These are phyloP conservation scores for Melanotus villosus DNA, from an alignment of 2,888 invertebrate genomes.

Conservation along the genomic window DNA sequence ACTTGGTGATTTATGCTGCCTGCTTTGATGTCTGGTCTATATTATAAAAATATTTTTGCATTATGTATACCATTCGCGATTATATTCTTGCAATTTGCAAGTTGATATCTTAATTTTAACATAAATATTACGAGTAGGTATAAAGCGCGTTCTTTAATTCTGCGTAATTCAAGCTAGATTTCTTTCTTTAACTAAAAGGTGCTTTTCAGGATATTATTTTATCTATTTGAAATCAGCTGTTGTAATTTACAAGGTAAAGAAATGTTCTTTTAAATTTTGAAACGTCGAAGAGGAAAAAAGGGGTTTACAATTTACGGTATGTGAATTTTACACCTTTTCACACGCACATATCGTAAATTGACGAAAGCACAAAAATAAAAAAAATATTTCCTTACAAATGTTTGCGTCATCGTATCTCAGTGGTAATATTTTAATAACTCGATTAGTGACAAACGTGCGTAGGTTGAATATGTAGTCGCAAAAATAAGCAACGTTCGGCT, in stretches of 20 bases:
- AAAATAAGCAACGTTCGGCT: conserved; percentile 45
- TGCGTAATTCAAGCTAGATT: too few species aligned
- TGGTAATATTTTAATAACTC: conserved; percentile 54
- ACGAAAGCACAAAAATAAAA: background rate
- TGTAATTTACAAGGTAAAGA: too few species aligned
- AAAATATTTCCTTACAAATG: conserved; percentile 45
- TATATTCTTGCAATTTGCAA: background rate
- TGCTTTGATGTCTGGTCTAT: conserved; percentile 36
- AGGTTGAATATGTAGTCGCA: conserved; percentile 49
- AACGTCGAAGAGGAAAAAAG: too few species aligned
- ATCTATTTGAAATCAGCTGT: too few species aligned
- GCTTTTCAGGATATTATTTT: too few species aligned
- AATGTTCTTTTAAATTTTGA: too few species aligned
- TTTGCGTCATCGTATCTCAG: conserved; percentile 50
- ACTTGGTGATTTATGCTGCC: conserved; percentile 39
- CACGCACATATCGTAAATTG: conserved; percentile 36
- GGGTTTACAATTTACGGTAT: too few species aligned
- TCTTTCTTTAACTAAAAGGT: too few species aligned
- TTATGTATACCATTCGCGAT: conserved; percentile 9
- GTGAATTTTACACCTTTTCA: conserved; percentile 26
- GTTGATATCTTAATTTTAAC: conserved; percentile 10
- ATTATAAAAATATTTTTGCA: conserved; percentile 36
- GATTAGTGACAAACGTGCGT: conserved; percentile 53
- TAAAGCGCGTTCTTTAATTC: too few species aligned
- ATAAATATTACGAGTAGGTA: too few species aligned